Base-by-base conservation (phyloP, 1,140 invertebrate genomes). In the Leptonema lineaticorne region DNA sequence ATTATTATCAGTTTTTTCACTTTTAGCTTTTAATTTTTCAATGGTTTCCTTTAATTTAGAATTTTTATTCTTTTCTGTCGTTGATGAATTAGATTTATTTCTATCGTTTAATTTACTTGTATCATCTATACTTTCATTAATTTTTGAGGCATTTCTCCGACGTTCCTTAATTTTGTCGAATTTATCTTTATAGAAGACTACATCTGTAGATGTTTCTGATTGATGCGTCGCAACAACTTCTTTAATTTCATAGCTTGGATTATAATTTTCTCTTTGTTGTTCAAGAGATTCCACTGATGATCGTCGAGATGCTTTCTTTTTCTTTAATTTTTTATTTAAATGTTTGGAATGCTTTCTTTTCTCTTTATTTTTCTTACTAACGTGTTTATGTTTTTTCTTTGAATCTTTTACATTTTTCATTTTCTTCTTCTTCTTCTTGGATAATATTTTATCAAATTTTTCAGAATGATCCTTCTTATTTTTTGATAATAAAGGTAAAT, bases 101-200 rank as follows among this genome's bases (percentile, higher is more conserved):
- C 77, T 81, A 18, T 81, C 78, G 41, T 57, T 69, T 24, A 64
- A 60, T 68, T 80, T 81, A 72, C 78, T 76, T 74, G 78, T 81
- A 45, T 75, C 75, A 67, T 79, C 78, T 66, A 78, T 76, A 7
- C 78, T 77, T 46, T 82, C 80, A 0, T 78, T 78, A 60, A 78
- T 77, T 74, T 81, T 81, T 70, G 79, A 74, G 58, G 79, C 75
- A 62, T 87, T 83, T n/a, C 86, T 84, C 70, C 84, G 79, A 63
- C 86, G 80, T 75, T 86, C 86, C 74, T 88, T 89, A 50, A 89
- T 88, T 69, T 86, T 85, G 73, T 89, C 85, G 74, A 84, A 85
- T 75, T 86, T 86, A 71, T 86, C 84, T 73, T 80, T 82, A 37
- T 77, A 76, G 57, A 82, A 82, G 45, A 81, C 75, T n/a, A 77